Percentiles rank a stretch among this genome's conserved stretches.
phyloP scores from a whole-genome alignment of 2,113 vertebrate species.

The Leptodactylus fuscus region DNA sequence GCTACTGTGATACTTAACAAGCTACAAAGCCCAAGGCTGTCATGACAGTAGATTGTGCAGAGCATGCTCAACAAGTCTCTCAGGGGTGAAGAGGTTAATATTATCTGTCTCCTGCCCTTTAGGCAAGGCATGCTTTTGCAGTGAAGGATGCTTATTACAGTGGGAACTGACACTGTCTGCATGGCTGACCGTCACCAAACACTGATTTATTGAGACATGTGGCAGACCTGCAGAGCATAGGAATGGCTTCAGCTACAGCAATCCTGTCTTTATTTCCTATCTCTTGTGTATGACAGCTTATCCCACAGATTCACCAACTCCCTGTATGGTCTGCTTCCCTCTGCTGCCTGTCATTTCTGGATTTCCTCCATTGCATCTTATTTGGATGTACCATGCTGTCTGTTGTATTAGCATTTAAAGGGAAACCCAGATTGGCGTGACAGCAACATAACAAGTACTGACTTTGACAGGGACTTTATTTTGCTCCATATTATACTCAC shows the following conservation, averaged over 20 bases:
- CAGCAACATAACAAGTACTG: background rate
- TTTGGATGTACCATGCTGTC: constrained; percentile 3
- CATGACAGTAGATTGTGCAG: constrained; percentile 32
- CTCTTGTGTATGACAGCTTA: constrained; percentile 39
- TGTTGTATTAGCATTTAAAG: background rate
- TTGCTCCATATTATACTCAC: no score
- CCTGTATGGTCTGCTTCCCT: constrained; percentile 2
- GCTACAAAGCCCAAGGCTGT: constrained; percentile 25
- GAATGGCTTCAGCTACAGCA: constrained; percentile 23
- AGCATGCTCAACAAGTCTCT: constrained; percentile 47
- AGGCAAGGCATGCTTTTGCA: constrained; percentile 48
- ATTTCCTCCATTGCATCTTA: constrained; percentile 29
- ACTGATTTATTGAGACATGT: constrained; percentile 49
- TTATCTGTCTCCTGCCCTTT: constrained; percentile 49
- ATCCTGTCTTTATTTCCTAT: constrained; percentile 44
- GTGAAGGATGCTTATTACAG: constrained; percentile 55
- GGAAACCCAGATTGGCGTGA: background rate
- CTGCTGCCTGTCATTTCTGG: constrained; percentile 24
- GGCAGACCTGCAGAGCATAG: constrained; percentile 33
- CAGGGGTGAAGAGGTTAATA: constrained; percentile 49
- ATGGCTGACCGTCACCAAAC: constrained; percentile 48
- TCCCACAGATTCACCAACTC: constrained; percentile 18
- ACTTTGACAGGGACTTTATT: background rate
- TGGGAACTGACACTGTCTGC: constrained; percentile 48
- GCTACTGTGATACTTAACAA: constrained; percentile 1